Evolutionary conservation across 2,113 vertebrate species (phyloP).

Genomic region (Protobothrops mucrosquamatus): DNA sequence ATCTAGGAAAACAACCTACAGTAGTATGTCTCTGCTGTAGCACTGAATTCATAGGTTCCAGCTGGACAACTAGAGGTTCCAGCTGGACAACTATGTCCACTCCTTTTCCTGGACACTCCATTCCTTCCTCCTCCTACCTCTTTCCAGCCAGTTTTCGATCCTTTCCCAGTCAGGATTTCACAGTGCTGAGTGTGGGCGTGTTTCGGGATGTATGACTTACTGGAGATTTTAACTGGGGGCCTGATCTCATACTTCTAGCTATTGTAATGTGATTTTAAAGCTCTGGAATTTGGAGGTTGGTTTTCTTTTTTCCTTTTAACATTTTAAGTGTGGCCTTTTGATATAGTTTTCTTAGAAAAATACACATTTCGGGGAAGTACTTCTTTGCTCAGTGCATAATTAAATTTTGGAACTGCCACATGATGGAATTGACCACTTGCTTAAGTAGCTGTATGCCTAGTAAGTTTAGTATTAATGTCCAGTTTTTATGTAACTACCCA

Average conservation of each 20-base stretch:
- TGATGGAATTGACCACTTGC: not conserved
- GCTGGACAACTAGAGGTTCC: not conserved
- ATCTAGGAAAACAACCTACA: not conserved
- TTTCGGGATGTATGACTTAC: not conserved
- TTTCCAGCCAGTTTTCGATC: not conserved
- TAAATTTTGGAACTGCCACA: not conserved
- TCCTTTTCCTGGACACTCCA: not conserved
- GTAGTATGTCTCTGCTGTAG: not conserved
- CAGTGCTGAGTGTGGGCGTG: not conserved
- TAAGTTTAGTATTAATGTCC: not conserved
- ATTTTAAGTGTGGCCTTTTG: not conserved
- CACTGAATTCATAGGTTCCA: not conserved
- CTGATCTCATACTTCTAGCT: not conserved
- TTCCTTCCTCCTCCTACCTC: not conserved
- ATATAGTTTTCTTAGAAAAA: not conserved
- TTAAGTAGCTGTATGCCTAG: not conserved
- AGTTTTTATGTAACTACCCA: not conserved
- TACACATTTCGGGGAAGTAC: not conserved
- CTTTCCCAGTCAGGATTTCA: not conserved
- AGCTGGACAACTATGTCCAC: not conserved
- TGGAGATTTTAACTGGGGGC: not conserved
- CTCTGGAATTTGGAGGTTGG: not conserved
- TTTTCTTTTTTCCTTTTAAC: not conserved
- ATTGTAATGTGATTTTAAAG: not conserved
- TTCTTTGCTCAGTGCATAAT: not conserved